Conservation (phyloP, 2,113 vertebrate species). For the Bos javanicus region DNA sequence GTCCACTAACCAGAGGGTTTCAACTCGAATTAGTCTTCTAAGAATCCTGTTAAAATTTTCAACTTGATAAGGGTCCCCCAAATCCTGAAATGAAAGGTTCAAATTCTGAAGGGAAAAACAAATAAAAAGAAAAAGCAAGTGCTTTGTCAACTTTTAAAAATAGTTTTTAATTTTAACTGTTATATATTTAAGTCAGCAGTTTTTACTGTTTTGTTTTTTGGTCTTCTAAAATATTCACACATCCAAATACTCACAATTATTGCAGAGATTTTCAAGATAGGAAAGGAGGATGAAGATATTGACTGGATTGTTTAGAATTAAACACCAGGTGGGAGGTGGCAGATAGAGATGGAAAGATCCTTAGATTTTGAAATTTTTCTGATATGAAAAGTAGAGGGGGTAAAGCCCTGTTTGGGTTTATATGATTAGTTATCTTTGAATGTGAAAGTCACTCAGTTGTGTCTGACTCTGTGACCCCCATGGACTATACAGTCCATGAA, state of each 20-base stretch:
- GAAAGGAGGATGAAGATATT: neutral
- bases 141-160: neutral
- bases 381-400: neutral
- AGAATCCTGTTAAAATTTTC: conserved; percentile 92
- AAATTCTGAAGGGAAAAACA: conserved; percentile 83
- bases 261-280: neutral
- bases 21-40: conserved; percentile 89
- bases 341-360: neutral
- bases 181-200: neutral
- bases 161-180: neutral
- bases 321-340: neutral
- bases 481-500: neutral
- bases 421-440: neutral
- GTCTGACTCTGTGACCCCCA: rapidly evolving
- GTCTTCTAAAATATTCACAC: neutral
- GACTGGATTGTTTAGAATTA: neutral
- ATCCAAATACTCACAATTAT: neutral
- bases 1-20: conserved; percentile 92
- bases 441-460: neutral
- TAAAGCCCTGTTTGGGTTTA: neutral
- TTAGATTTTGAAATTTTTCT: neutral
- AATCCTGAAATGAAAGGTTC: conserved; percentile 95
- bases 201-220: neutral
- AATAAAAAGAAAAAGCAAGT: conserved; percentile 35
- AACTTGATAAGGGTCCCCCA: conserved; percentile 91